Evolutionary conservation across 37 sponge, comb jelly and placozoan genomes (phyloP), one percentile per base, ranked within the genome.

Genomic region (Hexactinellida sp.): DNA sequence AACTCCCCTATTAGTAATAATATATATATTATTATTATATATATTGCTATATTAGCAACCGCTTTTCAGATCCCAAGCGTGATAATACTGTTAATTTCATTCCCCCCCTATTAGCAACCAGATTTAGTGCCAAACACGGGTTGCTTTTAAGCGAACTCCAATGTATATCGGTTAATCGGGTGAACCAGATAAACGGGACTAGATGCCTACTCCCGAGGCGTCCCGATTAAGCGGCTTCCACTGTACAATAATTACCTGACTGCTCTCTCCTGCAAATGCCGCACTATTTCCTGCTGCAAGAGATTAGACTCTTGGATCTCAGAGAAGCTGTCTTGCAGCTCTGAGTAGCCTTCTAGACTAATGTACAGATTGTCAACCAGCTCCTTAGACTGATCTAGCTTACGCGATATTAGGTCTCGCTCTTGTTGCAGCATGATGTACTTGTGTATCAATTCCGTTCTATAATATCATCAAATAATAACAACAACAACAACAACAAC

Each of bases 251-350:
- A 25, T 63, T 63, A 63, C 76, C 76, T 63, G 5, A n/a, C 76
- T n/a, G 76, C 76, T 63, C 76, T 63, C 76, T 63, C 76, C 34
- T 63, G 76, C 30, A 63, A 23, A 23, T 63, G 76, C 25, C 76
- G 76, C 5, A 63, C 76, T 3, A 63, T 63, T n/a, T 63, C 76
- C 76, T 63, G 76, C 76, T 63, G 76, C 28, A 63, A 25, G 76
- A 63, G 76, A 63, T 23, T 63, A n/a, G 76, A 63, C 5, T 63
- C 76, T n/a, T 63, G 76, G 13, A 63, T n/a, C 34, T 63, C 32
- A 63, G 76, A 63, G 76, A 63, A 63, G 3, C 76, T 63, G 19
- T 63, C 76, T 63, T 63, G 76, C 5, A 63, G 34, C 13, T 63
- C 76, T 21, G 76, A 63, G 34, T 63, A 63, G 3, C 76, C 76